Base-by-base conservation (phyloP, 2,113 vertebrate species). In the Genyomyrus donnyi region DNA sequence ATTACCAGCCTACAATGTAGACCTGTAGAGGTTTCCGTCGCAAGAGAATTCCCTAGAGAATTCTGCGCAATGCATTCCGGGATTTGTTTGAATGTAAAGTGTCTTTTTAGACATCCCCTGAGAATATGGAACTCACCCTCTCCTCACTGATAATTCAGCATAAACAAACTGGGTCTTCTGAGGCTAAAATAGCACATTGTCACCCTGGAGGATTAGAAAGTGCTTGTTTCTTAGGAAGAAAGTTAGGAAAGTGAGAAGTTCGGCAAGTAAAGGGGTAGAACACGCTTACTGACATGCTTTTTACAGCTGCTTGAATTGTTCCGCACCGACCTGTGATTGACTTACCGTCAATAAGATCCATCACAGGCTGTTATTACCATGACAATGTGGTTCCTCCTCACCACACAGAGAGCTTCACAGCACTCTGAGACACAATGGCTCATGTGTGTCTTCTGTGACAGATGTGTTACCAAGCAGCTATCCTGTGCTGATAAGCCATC, bases 41-140 rank as follows among this genome's bases (percentile, higher is more conserved):
- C 46, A 52, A 48, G 39, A n/a, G 27, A 42, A 42, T 42, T 42
- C 85, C 31, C 27, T 35, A 17, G 87, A 88, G 87, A 45, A 27
- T 62, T 62, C 31, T 66, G 87, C 3, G 87, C 87, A 66, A 3
- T 88, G 87, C 56, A 88, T 88, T 88, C 56, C 45, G 87, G 87
- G 87, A 88, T 88, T 88, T 88, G 87, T 53, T 87, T 50, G 50
- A 87, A 53, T 53, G 50, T 19, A 56, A 87, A 87, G 50, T 87
- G 27, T 53, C 85, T 87, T 53, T 52, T 50, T 35, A 56, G 85
- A 87, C 24, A 39, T 87, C 85, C 85, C 85, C 53, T 15, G 85
- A 87, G 85, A 53, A 87, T 15, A 53, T 56, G n/a, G n/a, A 39
- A n/a, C 31, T 13, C 74, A 42, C 74, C 35, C 13, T 80, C 35